A percentile compares a stretch with the other conserved stretches of the same genome.
Conservation (phyloP, 2,888 invertebrate species). For the Spialia ferax region DNA sequence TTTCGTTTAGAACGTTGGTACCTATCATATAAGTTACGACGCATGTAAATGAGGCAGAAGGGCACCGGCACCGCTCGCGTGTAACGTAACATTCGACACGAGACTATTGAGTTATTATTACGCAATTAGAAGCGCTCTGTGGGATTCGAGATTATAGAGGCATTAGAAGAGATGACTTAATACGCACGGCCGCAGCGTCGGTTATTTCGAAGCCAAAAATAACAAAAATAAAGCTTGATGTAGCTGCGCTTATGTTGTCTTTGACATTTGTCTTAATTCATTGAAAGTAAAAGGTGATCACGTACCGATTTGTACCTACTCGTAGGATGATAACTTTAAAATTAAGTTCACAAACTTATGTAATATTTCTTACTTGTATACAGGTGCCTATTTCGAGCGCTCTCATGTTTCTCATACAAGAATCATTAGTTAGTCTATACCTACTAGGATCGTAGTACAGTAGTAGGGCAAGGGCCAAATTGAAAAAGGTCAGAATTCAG, state of each 20-base stretch:
- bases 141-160: conserved; percentile 33
- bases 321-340: too few species aligned
- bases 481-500: too few species aligned
- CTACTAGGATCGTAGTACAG: too few species aligned
- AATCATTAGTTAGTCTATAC: too few species aligned
- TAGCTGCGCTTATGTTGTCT: neutral
- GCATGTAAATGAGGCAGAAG: conserved; percentile 19
- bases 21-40: conserved; percentile 15
- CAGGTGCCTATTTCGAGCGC: too few species aligned
- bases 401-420: too few species aligned
- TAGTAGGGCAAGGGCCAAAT: too few species aligned
- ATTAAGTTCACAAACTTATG: too few species aligned
- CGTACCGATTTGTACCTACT: too few species aligned
- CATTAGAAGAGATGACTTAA: conserved; percentile 31
- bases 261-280: too few species aligned
- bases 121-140: conserved; percentile 59
- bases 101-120: conserved; percentile 82
- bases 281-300: too few species aligned
- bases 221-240: conserved; percentile 15
- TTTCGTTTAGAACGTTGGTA: neutral
- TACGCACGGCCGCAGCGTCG: neutral
- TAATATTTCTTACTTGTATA: too few species aligned
- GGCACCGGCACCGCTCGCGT: conserved; percentile 24
- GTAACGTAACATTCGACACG: conserved; percentile 45
- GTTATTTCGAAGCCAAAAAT: conserved; percentile 19